phyloP scores from a whole-genome alignment of 2,888 invertebrate genomes.

The Nomada lathburiana region DNA sequence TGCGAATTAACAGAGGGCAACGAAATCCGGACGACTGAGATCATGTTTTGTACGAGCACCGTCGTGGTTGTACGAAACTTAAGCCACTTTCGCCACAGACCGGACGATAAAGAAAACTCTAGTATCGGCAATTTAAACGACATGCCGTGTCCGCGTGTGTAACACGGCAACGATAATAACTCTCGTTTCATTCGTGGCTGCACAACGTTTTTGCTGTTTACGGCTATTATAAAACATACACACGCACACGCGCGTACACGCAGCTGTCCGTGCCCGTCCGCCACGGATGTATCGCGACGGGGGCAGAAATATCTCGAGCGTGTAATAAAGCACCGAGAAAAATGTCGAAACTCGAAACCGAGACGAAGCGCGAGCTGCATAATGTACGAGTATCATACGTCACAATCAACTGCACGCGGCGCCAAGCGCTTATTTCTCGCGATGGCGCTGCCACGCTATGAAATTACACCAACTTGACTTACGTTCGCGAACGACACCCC shows the following conservation, averaged over 20 bases:
- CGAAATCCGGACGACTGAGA: not conserved
- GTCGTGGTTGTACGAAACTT: not conserved
- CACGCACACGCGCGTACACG: constrained; percentile 7
- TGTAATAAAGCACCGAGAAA: constrained; percentile 79
- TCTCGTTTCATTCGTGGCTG: constrained; percentile 25
- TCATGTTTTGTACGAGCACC: not conserved
- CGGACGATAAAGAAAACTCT: constrained; percentile 10
- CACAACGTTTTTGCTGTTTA: constrained; percentile 29
- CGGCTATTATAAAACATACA: constrained; percentile 34
- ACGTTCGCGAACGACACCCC: constrained; percentile 70
- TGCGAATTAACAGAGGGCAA: not conserved
- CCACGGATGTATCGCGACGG: constrained; percentile 59
- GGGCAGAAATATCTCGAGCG: constrained; percentile 77
- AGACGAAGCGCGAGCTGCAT: constrained; percentile 75
- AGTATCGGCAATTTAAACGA: constrained; percentile 11
- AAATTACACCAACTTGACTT: constrained; percentile 75
- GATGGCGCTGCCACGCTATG: constrained; percentile 75
- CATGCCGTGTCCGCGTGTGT: not conserved
- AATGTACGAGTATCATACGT: constrained; percentile 81
- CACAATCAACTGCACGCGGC: constrained; percentile 81
- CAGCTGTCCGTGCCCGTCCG: constrained; percentile 13
- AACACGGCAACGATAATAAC: constrained; percentile 23
- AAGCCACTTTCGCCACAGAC: not conserved
- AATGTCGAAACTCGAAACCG: constrained; percentile 80
- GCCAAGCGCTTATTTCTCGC: constrained; percentile 79